phyloP scores from a whole-genome alignment of 2,113 vertebrate species.

The Podarcis cretensis region DNA sequence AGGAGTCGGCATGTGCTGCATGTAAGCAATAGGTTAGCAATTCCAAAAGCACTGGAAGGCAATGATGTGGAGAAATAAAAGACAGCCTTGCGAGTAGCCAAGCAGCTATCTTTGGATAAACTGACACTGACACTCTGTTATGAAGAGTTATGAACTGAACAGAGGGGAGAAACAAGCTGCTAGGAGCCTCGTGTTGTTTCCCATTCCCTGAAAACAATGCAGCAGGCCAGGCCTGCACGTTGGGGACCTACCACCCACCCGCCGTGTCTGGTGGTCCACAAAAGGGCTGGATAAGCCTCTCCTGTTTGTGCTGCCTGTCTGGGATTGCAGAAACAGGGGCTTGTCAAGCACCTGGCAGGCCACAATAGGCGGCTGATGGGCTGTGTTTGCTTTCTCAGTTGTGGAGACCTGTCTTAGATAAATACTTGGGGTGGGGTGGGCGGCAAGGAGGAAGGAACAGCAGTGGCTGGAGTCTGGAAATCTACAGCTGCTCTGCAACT shows the following conservation, averaged over 20 bases:
- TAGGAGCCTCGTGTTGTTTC: neutral
- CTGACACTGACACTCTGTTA: constrained; percentile 34
- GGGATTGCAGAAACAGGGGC: neutral
- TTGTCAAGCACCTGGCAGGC: neutral
- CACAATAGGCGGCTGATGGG: neutral
- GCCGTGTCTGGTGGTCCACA: neutral
- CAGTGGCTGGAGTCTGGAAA: constrained; percentile 43
- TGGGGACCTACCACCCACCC: neutral
- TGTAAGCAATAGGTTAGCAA: constrained; percentile 26
- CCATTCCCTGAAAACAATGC: constrained; percentile 25
- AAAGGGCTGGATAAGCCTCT: neutral
- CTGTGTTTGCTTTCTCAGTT: neutral
- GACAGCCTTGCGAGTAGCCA: constrained; percentile 13
- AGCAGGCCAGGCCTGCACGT: neutral
- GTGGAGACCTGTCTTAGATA: constrained; percentile 52
- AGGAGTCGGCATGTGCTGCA: neutral
- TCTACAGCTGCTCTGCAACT: constrained; percentile 50
- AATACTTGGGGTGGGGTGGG: constrained; percentile 52
- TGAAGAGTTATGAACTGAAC: constrained; percentile 39
- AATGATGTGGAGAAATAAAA: constrained; percentile 6
- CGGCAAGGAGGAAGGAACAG: constrained; percentile 51
- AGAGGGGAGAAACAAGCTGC: neutral
- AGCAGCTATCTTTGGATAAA: constrained; percentile 30
- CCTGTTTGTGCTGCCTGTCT: neutral
- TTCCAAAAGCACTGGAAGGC: constrained; percentile 36